A percentile compares a stretch with the other conserved stretches of the same genome.
phyloP scores from a whole-genome alignment of 2,888 invertebrate genomes.

The Lithophane ornitopus region DNA sequence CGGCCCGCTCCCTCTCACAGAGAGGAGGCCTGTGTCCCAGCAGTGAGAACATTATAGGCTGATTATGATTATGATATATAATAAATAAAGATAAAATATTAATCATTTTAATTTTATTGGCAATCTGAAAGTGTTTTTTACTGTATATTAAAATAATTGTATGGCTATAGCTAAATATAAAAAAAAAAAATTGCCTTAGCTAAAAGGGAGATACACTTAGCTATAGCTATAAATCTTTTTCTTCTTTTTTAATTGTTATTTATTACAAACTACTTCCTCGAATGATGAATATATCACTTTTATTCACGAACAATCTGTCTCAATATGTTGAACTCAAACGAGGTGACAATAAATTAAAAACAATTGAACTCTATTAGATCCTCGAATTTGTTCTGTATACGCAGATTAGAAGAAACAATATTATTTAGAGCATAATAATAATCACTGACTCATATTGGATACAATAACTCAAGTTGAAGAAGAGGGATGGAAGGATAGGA shows the following conservation, averaged over 20 bases:
- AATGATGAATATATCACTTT: conserved; percentile 3
- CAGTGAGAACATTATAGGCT: too few species aligned
- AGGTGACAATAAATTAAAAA: conserved; percentile 52
- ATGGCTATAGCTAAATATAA: too few species aligned
- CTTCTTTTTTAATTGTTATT: conserved; percentile 1
- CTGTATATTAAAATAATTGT: neutral
- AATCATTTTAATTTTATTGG: neutral
- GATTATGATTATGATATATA: too few species aligned
- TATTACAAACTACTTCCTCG: conserved; percentile 2
- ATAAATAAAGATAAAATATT: conserved; percentile 16
- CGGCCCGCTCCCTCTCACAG: too few species aligned
- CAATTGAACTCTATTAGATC: conserved; percentile 53
- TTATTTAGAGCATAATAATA: neutral
- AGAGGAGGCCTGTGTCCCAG: too few species aligned
- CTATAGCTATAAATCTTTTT: neutral
- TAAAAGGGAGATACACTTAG: too few species aligned
- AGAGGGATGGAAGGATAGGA: too few species aligned
- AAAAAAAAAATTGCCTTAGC: too few species aligned
- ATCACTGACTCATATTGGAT: conserved; percentile 2
- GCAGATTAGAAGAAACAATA: conserved; percentile 17
- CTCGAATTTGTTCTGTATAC: neutral
- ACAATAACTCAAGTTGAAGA: neutral
- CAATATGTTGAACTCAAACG: conserved; percentile 36
- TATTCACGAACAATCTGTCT: conserved; percentile 33
- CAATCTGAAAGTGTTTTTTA: neutral